Evolutionary conservation across 2,113 vertebrate species (phyloP), one percentile per base, ranked within the genome.

Genomic region (Macrotis lagotis): DNA sequence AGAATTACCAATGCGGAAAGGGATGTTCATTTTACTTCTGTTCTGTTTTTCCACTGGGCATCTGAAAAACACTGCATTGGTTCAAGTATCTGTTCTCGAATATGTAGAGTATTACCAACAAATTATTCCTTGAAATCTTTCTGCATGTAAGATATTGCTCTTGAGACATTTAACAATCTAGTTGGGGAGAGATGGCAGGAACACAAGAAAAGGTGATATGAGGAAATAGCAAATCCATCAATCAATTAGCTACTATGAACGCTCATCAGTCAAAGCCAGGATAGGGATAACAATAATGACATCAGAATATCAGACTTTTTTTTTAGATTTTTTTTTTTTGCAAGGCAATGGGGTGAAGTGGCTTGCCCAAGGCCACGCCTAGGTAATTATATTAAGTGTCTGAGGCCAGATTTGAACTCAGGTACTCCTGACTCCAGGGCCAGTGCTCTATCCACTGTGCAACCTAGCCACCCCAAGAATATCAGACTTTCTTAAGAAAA

Each of bases 21-120:
- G 99, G 50, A 99, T 95, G 44, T 99, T 99, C 99, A 99, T 99
- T 97, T 98, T 99, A 98, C 99, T 99, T 94, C 98, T 98, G 96
- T 97, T 99, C 48, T 96, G 95, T 31, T 55, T 96, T 26, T 99
- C 99, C 89, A 99, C 99, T 0, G 99, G 99, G 96, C 99, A 99
- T 50, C 99, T 99, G 97, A 91, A 98, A 97, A 94, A 91, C 59
- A 97, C 0, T 8, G 88, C 92, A 48, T 48, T 92, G 93, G 89
- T 28, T 94, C 31, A 50, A 94, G 37, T 49, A 55, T 50, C 19
- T 92, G 90, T 51, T 95, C 95, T 95, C 31, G 37, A 97, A 91
- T 92, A 95, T 1, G 1, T 22, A 0, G 66, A 89, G 0, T 3
- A 22, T 52, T 94, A 96, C 92, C 14, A 51, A 92, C 28, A 89